phyloP scores from a whole-genome alignment of 2,113 vertebrate genomes.

The Garra rufa region DNA sequence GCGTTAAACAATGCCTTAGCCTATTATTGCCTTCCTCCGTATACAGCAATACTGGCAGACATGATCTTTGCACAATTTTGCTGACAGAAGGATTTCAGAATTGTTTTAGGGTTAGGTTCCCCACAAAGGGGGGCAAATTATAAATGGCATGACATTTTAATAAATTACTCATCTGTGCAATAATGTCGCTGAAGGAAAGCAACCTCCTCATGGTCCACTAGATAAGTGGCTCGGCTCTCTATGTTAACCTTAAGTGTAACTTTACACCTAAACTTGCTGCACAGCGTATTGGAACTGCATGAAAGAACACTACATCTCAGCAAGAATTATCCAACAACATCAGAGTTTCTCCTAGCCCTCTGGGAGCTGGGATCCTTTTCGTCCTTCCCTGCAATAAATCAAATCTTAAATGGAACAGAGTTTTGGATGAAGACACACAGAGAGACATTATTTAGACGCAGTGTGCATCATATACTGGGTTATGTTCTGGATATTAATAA shows the following conservation, averaged over 20 bases:
- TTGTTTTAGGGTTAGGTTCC: constrained; percentile 25
- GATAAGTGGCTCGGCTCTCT: background rate
- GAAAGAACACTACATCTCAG: constrained; percentile 66
- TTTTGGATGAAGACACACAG: constrained; percentile 56
- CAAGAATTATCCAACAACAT: constrained; percentile 65
- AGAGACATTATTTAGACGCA: constrained; percentile 37
- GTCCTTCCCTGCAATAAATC: constrained; percentile 75
- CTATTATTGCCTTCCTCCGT: background rate
- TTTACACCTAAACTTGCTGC: constrained; percentile 51
- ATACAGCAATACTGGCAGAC: background rate
- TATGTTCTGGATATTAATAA: background rate
- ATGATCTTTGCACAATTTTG: constrained; percentile 19
- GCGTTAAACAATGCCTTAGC: constrained; percentile 19
- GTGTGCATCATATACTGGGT: background rate
- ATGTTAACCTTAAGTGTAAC: constrained; percentile 35
- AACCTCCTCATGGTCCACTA: background rate
- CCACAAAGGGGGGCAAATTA: background rate
- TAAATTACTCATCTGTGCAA: constrained; percentile 22
- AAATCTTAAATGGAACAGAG: constrained; percentile 65
- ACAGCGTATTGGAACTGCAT: constrained; percentile 58
- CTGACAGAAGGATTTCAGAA: background rate
- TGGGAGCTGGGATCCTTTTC: constrained; percentile 69
- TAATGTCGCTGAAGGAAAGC: background rate
- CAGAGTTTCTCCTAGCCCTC: constrained; percentile 62
- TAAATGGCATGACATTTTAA: constrained; percentile 16